Evolutionary conservation across 2,113 vertebrate genomes (phyloP).

Genomic region (Psophia crepitans): DNA sequence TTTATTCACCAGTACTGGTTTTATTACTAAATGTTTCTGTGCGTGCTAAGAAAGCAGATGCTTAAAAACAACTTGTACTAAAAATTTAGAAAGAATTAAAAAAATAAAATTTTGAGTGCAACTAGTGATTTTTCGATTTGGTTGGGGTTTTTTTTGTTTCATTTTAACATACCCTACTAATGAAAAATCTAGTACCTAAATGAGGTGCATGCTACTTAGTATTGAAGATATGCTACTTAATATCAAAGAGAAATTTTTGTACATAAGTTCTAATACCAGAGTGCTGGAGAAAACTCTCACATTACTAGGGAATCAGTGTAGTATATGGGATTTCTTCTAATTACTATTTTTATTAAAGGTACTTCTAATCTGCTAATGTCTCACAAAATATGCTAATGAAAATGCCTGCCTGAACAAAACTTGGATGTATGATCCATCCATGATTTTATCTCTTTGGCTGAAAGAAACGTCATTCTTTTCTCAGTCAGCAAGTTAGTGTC

Average conservation of each 20-base stretch:
- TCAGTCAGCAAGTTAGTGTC: background rate
- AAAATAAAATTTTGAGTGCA: background rate
- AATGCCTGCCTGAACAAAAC: background rate
- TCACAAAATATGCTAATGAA: background rate
- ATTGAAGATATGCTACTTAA: background rate
- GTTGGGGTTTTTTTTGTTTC: background rate
- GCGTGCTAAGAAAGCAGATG: background rate
- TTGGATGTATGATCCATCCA: background rate
- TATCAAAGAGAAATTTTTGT: background rate
- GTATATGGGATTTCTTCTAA: background rate
- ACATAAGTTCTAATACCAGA: background rate
- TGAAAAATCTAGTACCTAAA: background rate
- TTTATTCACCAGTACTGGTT: background rate
- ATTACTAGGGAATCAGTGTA: background rate
- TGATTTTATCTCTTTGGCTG: background rate
- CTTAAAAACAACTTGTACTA: background rate
- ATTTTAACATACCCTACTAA: background rate
- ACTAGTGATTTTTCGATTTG: background rate
- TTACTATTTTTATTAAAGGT: background rate
- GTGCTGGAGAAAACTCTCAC: background rate
- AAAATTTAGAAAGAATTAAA: background rate
- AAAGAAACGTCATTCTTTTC: background rate
- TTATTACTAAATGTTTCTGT: background rate
- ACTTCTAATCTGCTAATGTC: background rate
- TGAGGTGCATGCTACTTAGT: background rate